Conservation (phyloP, 2,888 invertebrate genomes). For the Stenurella melanura region DNA sequence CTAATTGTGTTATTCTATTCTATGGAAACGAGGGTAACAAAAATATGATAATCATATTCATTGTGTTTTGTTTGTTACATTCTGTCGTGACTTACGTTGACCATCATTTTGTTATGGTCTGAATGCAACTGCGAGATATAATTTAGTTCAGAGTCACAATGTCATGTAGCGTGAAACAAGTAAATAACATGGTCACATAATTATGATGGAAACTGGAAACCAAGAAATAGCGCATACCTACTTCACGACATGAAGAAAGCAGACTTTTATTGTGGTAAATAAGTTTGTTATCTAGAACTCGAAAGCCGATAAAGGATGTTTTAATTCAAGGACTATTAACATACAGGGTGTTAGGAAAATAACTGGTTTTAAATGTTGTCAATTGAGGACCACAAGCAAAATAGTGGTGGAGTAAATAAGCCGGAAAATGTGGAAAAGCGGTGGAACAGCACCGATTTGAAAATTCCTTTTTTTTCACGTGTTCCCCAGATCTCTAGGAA, state of each 20-base stretch:
- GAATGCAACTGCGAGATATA: constrained; percentile 3
- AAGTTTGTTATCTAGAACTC: background rate
- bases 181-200: constrained; percentile 1
- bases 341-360: background rate
- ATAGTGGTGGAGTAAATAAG: no score
- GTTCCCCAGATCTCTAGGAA: no score
- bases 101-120: constrained; percentile 7
- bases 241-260: background rate
- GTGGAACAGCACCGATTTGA: no score
- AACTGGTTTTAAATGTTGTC: no score
- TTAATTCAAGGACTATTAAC: background rate
- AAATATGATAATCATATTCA: background rate
- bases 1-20: background rate
- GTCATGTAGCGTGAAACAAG: background rate
- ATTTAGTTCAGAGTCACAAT: background rate
- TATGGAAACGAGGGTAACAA: background rate
- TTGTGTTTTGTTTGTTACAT: background rate
- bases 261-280: background rate
- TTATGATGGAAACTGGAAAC: background rate
- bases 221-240: background rate
- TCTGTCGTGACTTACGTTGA: background rate
- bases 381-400: no score
- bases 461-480: no score
- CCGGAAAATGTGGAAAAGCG: no score
- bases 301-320: background rate